Evolutionary conservation across 2,888 invertebrate genomes (phyloP).

Genomic region (Cosmia trapezina): DNA sequence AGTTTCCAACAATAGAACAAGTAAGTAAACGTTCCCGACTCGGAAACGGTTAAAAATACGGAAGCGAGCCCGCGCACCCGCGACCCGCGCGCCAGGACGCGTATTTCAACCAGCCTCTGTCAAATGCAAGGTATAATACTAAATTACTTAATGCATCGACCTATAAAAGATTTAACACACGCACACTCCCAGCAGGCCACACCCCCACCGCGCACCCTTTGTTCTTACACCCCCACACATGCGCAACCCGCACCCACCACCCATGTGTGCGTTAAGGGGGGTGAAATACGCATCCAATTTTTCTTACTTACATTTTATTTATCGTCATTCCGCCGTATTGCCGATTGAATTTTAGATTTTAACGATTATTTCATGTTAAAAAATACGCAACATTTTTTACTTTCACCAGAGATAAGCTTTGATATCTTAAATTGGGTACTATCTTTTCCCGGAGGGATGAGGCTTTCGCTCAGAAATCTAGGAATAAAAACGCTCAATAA

Average conservation of each 20-base stretch:
- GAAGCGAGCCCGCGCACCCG: conserved; percentile 40
- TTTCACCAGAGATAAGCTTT: conserved; percentile 57
- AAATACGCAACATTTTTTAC: conserved; percentile 61
- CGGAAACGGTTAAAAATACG: conserved; percentile 63
- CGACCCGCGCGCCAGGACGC: conserved; percentile 34
- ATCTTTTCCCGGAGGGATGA: conserved; percentile 58
- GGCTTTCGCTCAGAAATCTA: conserved; percentile 58
- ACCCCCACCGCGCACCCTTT: conserved; percentile 78
- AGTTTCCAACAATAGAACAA: conserved; percentile 32
- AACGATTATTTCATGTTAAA: conserved; percentile 73
- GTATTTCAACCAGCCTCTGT: conserved; percentile 72
- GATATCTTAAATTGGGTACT: conserved; percentile 61
- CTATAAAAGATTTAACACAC: conserved; percentile 89
- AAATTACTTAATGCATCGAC: conserved; percentile 90
- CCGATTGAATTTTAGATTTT: conserved; percentile 73
- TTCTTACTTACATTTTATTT: conserved; percentile 84
- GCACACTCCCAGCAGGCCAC: conserved; percentile 77
- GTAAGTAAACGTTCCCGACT: conserved; percentile 55
- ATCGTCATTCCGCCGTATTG: conserved; percentile 67
- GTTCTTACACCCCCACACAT: conserved; percentile 81
- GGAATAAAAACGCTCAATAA: conserved; percentile 72
- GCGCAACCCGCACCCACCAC: conserved; percentile 70
- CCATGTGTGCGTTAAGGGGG: conserved; percentile 77
- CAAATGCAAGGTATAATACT: conserved; percentile 88
- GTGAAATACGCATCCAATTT: conserved; percentile 83